Evolutionary conservation across 2,113 vertebrate species (phyloP), one percentile per base, ranked within the genome.

Genomic region (Hypanus sabinus): DNA sequence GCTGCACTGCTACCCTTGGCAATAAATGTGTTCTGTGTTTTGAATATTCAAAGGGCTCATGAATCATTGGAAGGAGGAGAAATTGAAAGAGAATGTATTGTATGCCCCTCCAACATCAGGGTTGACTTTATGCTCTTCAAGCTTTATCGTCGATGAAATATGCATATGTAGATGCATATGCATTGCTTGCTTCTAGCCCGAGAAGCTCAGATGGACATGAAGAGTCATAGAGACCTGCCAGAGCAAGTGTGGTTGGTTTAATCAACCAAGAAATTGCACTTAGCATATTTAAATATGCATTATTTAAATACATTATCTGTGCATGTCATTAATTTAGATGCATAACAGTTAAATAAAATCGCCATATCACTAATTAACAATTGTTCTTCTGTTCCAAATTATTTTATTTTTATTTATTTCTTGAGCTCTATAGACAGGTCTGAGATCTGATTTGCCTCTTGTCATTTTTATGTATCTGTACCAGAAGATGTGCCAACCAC

Each of bases 41-140:
- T 93, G 91, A 68, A 93, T 93, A 73, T 73, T 93, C 71, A 93
- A 93, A 73, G 24, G n/a, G 70, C 38, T 93, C 70, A 46, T 73
- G 68, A 93, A 93, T 93, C 68, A 93, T 73, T 73, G 36, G 68
- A 30, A 46, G 70, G 68, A 22, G 68, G 27, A 55, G 65, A 93
- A 93, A 93, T 33, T 20, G 90, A 75, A 93, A 75, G 73, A 70
- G 38, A 93, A 73, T 73, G 24, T 20, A 73, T 73, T 20, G 27
- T 73, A 24, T 46, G 91, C 14, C 36, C 71, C 18, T 24, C 36
- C 91, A 73, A 36, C 46, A 24, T 14, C 70, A 68, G 46, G 38
- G 91, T 93, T 93, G 71, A 93, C 68, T 73, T 93, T 30, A 73
- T 73, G 91, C 30, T 75, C 36, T 93, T 73, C 55, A 24, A 93